These are phyloP conservation scores for Clinocottus analis DNA, from an alignment of 2,113 vertebrate species.

Conservation along the genomic window DNA sequence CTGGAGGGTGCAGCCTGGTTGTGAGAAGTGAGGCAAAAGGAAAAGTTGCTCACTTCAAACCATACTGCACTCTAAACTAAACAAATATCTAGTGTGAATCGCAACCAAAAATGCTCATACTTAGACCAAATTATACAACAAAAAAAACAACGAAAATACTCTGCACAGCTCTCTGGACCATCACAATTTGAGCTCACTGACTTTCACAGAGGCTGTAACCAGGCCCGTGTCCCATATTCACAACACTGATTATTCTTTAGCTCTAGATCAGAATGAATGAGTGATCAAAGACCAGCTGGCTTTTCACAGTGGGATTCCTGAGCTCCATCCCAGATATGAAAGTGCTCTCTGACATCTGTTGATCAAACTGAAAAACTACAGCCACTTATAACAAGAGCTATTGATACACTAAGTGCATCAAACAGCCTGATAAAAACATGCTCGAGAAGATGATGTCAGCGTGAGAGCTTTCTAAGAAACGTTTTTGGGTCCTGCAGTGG, in stretches of 20 bases:
- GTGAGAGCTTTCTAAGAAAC: background rate
- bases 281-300: conserved; percentile 78
- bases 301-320: conserved; percentile 63
- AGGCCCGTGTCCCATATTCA: conserved; percentile 68
- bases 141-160: conserved; percentile 14
- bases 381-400: conserved; percentile 16
- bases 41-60: background rate
- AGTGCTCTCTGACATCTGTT: conserved; percentile 72
- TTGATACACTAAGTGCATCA: conserved; percentile 27
- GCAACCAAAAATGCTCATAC: background rate
- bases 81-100: background rate
- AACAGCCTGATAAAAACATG: conserved; percentile 23
- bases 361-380: conserved; percentile 66
- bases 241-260: conserved; percentile 75
- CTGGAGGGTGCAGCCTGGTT: background rate
- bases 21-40: background rate
- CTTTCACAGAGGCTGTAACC: conserved; percentile 54
- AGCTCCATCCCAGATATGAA: conserved; percentile 45
- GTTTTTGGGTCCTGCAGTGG: background rate
- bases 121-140: conserved; percentile 20
- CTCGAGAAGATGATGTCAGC: background rate
- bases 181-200: conserved; percentile 46
- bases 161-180: conserved; percentile 40
- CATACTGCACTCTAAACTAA: background rate
- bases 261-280: conserved; percentile 77